Conservation (phyloP, 2,888 invertebrate genomes). For the Trichacis sp. region DNA sequence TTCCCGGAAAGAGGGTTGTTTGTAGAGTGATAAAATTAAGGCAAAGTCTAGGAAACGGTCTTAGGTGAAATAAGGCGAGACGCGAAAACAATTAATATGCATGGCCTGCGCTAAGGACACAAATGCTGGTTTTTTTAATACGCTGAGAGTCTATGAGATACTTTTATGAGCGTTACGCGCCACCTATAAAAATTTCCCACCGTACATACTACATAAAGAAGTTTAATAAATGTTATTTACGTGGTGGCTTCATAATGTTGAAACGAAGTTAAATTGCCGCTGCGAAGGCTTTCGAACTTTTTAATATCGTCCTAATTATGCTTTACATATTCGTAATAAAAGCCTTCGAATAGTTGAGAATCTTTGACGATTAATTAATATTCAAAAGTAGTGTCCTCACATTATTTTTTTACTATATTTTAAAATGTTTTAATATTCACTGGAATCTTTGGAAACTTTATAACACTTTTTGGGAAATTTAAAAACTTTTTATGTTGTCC, state of each 20-base stretch:
- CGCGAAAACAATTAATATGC: slow-evolving; percentile 39
- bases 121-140: slow-evolving; percentile 40
- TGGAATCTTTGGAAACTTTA: too few species aligned
- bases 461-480: too few species aligned
- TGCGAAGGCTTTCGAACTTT: slow-evolving; percentile 16
- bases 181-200: slow-evolving; percentile 37
- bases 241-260: slow-evolving; percentile 37
- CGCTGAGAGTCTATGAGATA: slow-evolving; percentile 38
- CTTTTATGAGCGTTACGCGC: slow-evolving; percentile 34
- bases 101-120: slow-evolving; percentile 37
- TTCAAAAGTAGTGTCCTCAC: too few species aligned
- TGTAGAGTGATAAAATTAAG: slow-evolving; percentile 36
- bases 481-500: too few species aligned
- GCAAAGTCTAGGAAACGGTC: slow-evolving; percentile 23
- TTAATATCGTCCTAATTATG: too few species aligned
- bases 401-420: too few species aligned
- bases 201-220: slow-evolving; percentile 38
- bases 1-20: slow-evolving; percentile 17
- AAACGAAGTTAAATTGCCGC: slow-evolving; percentile 29
- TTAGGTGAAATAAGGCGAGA: slow-evolving; percentile 33
- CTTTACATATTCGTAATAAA: too few species aligned
- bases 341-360: too few species aligned
- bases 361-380: too few species aligned
- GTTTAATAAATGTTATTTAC: slow-evolving; percentile 42
- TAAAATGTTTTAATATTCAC: too few species aligned